Evolutionary conservation across 2,888 invertebrate species (phyloP).

Genomic region (Plebejus melissa): DNA sequence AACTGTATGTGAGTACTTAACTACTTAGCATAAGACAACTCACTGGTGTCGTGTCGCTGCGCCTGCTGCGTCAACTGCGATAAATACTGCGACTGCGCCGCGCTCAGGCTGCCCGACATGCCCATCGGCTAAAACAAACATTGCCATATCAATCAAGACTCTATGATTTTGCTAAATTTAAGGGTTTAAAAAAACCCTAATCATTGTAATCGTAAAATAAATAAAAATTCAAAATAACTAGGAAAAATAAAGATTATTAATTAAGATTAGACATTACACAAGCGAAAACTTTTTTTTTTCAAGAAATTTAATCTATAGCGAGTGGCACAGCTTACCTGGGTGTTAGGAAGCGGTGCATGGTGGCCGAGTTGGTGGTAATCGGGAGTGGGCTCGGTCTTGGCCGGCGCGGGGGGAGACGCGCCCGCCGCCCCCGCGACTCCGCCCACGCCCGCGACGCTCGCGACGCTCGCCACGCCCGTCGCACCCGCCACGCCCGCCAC

Average conservation of each 20-base stretch:
- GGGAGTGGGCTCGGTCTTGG: not conserved
- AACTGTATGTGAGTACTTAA: no score
- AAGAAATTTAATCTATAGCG: no score
- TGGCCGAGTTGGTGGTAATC: not conserved
- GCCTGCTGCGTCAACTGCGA: constrained; percentile 72
- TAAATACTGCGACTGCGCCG: constrained; percentile 82
- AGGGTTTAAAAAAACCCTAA: no score
- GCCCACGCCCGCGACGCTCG: not conserved
- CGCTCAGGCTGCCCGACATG: constrained; percentile 78
- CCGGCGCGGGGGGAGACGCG: not conserved
- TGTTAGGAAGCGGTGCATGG: not conserved
- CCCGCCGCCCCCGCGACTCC: not conserved
- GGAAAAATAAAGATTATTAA: no score
- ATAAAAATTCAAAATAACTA: no score
- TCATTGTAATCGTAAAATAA: no score
- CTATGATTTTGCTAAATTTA: no score
- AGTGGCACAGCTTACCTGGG: not conserved
- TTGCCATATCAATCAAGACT: not conserved
- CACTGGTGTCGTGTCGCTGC: constrained; percentile 63
- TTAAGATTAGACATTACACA: no score
- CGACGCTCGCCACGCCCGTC: not conserved
- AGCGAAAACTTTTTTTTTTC: no score
- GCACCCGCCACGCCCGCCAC: not conserved
- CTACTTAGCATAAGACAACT: no score
- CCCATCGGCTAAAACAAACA: constrained; percentile 69